These are phyloP conservation scores for Athripsodes cinereus DNA, from an alignment of 2,888 invertebrate species.

Conservation along the genomic window DNA sequence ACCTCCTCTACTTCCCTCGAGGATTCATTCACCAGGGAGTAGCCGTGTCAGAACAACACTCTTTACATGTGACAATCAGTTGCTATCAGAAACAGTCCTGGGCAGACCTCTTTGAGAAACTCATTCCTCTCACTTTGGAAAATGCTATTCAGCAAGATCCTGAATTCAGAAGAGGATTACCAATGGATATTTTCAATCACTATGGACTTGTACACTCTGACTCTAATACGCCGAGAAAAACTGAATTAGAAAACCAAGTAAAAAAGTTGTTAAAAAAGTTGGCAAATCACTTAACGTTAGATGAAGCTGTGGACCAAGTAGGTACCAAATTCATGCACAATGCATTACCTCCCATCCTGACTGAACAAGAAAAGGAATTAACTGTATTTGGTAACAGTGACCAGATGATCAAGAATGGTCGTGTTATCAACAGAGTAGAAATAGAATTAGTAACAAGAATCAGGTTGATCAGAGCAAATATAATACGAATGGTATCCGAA, in stretches of 20 bases:
- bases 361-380: conserved; percentile 57
- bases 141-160: conserved; percentile 64
- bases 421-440: conserved; percentile 58
- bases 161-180: conserved; percentile 71
- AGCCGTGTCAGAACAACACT: conserved; percentile 74
- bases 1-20: conserved; percentile 89
- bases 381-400: conserved; percentile 71
- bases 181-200: conserved; percentile 67
- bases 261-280: conserved; percentile 53
- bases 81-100: conserved; percentile 87
- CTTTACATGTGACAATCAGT: conserved; percentile 90
- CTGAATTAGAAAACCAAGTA: conserved; percentile 48
- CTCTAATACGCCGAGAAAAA: conserved; percentile 40
- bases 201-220: conserved; percentile 66
- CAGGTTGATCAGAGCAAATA: conserved; percentile 53
- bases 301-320: conserved; percentile 82
- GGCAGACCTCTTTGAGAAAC: conserved; percentile 79
- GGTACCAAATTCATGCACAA: conserved; percentile 79
- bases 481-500: conserved; percentile 59
- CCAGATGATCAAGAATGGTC: conserved; percentile 55
- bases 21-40: conserved; percentile 82
- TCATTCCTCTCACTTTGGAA: conserved; percentile 69
- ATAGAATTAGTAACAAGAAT: conserved; percentile 59
- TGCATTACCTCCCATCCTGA: conserved; percentile 78
- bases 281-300: conserved; percentile 50